Percentiles rank a stretch among this genome's conserved stretches.
Conservation (phyloP, 2,888 invertebrate species). For the Lacanobia oleracea region DNA sequence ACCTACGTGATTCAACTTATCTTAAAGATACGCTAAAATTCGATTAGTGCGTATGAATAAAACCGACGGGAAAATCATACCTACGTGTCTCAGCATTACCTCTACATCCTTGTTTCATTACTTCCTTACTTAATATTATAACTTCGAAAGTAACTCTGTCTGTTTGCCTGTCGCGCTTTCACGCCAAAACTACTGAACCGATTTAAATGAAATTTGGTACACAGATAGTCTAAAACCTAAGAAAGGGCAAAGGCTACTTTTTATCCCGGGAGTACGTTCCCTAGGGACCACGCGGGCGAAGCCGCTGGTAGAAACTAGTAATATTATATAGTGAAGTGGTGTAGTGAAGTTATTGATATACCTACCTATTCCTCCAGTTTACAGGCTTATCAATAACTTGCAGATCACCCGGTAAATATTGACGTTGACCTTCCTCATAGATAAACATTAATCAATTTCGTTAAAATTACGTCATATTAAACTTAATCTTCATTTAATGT, state of each 20-base stretch:
- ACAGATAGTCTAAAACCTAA: too few relatives aligned
- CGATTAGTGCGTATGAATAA: background rate
- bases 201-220: too few relatives aligned
- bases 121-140: too few relatives aligned
- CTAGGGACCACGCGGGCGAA: too few relatives aligned
- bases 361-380: slow-evolving; percentile 8
- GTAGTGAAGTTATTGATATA: slow-evolving; percentile 14
- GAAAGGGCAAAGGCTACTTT: too few relatives aligned
- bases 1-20: slow-evolving; percentile 12
- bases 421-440: slow-evolving; percentile 51
- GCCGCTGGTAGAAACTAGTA: too few relatives aligned
- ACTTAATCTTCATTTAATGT: slow-evolving; percentile 25
- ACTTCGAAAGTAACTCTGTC: too few relatives aligned
- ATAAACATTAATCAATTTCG: slow-evolving; percentile 52
- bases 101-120: too few relatives aligned
- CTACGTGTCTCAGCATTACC: background rate
- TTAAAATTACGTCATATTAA: slow-evolving; percentile 32
- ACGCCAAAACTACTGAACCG: too few relatives aligned
- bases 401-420: slow-evolving; percentile 26
- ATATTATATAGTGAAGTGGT: too few relatives aligned
- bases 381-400: slow-evolving; percentile 9
- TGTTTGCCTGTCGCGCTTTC: too few relatives aligned
- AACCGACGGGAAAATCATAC: background rate
- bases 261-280: too few relatives aligned
- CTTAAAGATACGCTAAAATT: slow-evolving; percentile 11